Evolutionary conservation across 2,888 invertebrate genomes (phyloP).

Genomic region (Agrochola circellaris): DNA sequence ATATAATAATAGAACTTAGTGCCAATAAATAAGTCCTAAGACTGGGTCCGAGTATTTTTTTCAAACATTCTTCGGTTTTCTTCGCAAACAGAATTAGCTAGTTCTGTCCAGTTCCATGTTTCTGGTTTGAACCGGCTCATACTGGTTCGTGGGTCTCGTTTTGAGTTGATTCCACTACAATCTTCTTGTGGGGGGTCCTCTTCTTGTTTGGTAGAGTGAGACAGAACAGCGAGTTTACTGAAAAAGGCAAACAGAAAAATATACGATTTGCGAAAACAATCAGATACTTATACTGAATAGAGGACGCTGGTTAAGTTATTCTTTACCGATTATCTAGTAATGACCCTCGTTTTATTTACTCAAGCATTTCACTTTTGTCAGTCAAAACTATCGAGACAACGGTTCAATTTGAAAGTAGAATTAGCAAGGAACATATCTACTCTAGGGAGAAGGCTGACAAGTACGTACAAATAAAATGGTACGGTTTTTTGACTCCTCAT

Average conservation of each 20-base stretch:
- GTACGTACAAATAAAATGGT: no score
- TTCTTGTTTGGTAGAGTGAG: conserved; percentile 82
- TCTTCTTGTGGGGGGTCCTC: conserved; percentile 69
- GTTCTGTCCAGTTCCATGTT: conserved; percentile 56
- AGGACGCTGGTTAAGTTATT: no score
- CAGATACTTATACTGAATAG: no score
- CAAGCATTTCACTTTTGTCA: no score
- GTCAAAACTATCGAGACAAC: no score
- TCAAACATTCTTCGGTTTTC: conserved; percentile 39
- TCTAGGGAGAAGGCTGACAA: no score
- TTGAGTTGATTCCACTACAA: conserved; percentile 74
- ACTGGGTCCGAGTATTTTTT: conserved; percentile 42
- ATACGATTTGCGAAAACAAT: no score
- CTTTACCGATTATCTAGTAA: no score
- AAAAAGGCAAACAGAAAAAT: not conserved
- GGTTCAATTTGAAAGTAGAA: no score
- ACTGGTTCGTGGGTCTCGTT: conserved; percentile 86
- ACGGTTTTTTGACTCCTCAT: no score
- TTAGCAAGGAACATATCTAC: no score
- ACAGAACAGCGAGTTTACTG: conserved; percentile 84
- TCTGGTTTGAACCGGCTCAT: conserved; percentile 73
- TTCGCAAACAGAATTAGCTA: conserved; percentile 53
- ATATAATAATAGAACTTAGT: conserved; percentile 14
- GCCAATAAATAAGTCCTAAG: conserved; percentile 48
- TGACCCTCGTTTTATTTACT: no score